Evolutionary conservation across 2,888 invertebrate species (phyloP).

Genomic region (Hydropsyche betteni): DNA sequence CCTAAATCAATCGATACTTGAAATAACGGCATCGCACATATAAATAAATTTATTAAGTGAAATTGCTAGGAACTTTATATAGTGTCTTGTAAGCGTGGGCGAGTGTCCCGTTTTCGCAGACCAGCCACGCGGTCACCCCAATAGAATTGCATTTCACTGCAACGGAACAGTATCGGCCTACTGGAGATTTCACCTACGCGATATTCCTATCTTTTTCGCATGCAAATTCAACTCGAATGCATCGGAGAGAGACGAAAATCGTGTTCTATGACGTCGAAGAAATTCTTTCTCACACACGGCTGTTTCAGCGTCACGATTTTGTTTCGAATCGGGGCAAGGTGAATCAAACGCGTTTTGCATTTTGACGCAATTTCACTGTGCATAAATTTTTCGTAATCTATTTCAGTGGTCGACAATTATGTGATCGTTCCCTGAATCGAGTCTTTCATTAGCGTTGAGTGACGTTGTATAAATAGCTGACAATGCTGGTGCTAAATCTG

Average conservation of each 20-base stretch:
- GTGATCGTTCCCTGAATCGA: too few species aligned
- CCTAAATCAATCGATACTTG: too few species aligned
- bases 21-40: too few species aligned
- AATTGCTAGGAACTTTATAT: slow-evolving; percentile 8
- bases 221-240: neutral
- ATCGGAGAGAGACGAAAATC: slow-evolving; percentile 7
- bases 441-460: too few species aligned
- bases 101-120: slow-evolving; percentile 18
- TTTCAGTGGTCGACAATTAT: too few species aligned
- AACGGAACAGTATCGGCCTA: slow-evolving; percentile 38
- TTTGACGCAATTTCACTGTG: slow-evolving; percentile 7
- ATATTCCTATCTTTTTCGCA: slow-evolving; percentile 13
- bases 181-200: slow-evolving; percentile 34
- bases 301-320: slow-evolving; percentile 43
- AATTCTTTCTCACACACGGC: slow-evolving; percentile 34
- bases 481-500: too few species aligned
- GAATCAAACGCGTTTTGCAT: slow-evolving; percentile 36
- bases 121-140: slow-evolving; percentile 35
- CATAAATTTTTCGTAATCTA: neutral
- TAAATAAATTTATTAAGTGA: neutral
- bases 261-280: neutral
- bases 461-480: too few species aligned
- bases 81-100: slow-evolving; percentile 3
- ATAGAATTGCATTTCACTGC: slow-evolving; percentile 33
- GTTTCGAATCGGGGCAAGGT: slow-evolving; percentile 43